Percentiles rank a stretch among this genome's conserved stretches.
phyloP scores from a whole-genome alignment of 2,113 vertebrate species.

The Ammodytes marinus region DNA sequence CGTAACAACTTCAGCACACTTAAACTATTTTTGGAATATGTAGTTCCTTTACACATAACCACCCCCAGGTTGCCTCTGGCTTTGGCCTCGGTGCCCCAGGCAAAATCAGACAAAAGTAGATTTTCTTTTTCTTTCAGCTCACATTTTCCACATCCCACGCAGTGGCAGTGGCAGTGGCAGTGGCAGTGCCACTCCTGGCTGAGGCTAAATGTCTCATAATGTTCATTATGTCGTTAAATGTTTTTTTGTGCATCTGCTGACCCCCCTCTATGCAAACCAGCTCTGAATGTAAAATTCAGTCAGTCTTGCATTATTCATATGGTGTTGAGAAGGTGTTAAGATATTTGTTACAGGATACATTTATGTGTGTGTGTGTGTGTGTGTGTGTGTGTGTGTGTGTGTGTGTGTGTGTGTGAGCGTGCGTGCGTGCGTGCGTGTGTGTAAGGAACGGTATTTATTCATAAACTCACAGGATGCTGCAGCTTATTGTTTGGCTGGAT shows the following conservation, averaged over 20 bases:
- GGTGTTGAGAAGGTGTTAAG: constrained; percentile 41
- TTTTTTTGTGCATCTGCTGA: constrained; percentile 25
- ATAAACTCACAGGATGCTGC: background rate
- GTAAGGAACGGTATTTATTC: constrained; percentile 2
- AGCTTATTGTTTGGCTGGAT: constrained; percentile 30
- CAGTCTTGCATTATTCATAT: constrained; percentile 73
- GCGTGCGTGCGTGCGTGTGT: constrained; percentile 23
- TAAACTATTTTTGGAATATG: constrained; percentile 5
- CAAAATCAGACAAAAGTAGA: background rate
- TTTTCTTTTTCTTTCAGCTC: background rate
- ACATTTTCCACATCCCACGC: background rate
- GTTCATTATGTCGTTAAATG: constrained; percentile 7
- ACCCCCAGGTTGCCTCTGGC: constrained; percentile 7
- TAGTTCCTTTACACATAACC: background rate
- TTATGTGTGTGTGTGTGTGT: constrained; percentile 26
- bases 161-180: no score
- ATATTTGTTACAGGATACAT: constrained; percentile 35
- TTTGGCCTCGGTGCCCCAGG: background rate
- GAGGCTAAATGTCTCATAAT: background rate
- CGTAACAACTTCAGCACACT: background rate
- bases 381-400: no score
- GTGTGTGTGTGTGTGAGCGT: constrained; percentile 8
- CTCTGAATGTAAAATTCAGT: constrained; percentile 58
- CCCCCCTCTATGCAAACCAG: constrained; percentile 26
- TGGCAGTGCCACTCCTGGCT: background rate